Base-by-base conservation (phyloP, 1,140 invertebrate genomes). In the Bombus terrestris region DNA sequence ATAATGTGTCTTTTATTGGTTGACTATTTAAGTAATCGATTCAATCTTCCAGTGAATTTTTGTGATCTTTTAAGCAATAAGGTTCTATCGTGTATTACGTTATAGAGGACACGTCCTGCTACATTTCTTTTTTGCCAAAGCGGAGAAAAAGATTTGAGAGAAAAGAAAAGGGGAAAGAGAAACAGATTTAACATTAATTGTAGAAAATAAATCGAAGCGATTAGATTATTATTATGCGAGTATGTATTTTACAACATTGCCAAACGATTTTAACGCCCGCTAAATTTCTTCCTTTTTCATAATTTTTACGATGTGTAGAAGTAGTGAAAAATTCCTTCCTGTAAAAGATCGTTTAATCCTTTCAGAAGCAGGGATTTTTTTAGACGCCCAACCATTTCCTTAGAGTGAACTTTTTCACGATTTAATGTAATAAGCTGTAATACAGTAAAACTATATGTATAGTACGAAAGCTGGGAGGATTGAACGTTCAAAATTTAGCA, bases 181-280 rank as follows among this genome's bases (percentile, higher is more conserved):
- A 47, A 47, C 66, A 43, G 39, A 15, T 84, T 79, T 84, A 71
- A 80, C n/a, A 62, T 84, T 79, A 84, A 84, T 80, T 43, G 83
- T 84, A 80, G 83, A 72, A 69, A 71, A 72, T 79, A 80, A 79
- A 84, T 72, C 47, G 32, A 47, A 71, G 47, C 82, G 75, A 28
- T 62, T 84, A 84, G 66, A 72, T 47, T 69, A 69, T 79, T 77
- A 78, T 69, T 69, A 32, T 84, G 43, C 57, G 69, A 71, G n/a
- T 64, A 22, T 84, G 83, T 84, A 84, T 79, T 84, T 79, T 84
- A 62, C 57, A 69, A 84, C 75, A 84, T 84, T 47, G 83, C 77
- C 83, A 85, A 85, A 85, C 64, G 28, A 80, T 80, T 72, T 85
- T 73, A 62, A 73, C 41, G 53, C 76, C 76, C 53, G 74, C 68